phyloP scores from a whole-genome alignment of 1,140 invertebrate genomes.

The Drosophila virilis region DNA sequence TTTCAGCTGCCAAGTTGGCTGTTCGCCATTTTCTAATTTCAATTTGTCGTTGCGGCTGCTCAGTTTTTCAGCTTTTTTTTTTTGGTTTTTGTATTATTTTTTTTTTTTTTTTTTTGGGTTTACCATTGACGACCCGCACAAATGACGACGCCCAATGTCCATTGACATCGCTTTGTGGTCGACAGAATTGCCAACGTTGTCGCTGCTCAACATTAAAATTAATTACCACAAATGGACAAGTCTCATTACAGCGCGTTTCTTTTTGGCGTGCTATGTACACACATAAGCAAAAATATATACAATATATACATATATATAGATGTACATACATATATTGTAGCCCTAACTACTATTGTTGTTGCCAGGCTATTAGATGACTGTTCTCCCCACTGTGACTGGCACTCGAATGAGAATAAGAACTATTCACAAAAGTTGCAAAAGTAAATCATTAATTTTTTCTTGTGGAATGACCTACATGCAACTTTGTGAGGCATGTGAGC shows the following conservation, averaged over 20 bases:
- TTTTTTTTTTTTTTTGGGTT: slow-evolving; percentile 15
- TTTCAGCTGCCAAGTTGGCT: slow-evolving; percentile 45
- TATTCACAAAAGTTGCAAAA: slow-evolving; percentile 50
- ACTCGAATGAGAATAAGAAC: slow-evolving; percentile 28
- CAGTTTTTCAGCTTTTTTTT: slow-evolving; percentile 21
- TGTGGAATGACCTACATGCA: slow-evolving; percentile 19
- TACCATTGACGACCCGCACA: slow-evolving; percentile 42
- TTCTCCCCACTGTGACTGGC: slow-evolving; percentile 22
- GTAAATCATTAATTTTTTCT: slow-evolving; percentile 61
- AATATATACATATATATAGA: slow-evolving; percentile 8
- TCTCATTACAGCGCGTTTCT: slow-evolving; percentile 59
- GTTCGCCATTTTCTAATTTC: slow-evolving; percentile 63
- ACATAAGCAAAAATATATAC: slow-evolving; percentile 1
- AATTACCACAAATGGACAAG: slow-evolving; percentile 78
- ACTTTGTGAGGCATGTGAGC: slow-evolving; percentile 18
- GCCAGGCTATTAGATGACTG: slow-evolving; percentile 34
- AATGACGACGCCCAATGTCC: slow-evolving; percentile 45
- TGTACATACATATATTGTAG: slow-evolving; percentile 1
- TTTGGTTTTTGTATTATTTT: not conserved
- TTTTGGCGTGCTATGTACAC: slow-evolving; percentile 29
- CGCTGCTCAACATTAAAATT: slow-evolving; percentile 71
- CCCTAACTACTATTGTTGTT: slow-evolving; percentile 46
- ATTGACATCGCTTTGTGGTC: slow-evolving; percentile 49
- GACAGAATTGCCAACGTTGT: slow-evolving; percentile 49
- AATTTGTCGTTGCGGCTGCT: slow-evolving; percentile 46